Evolutionary conservation across 2,113 vertebrate genomes (phyloP).

Genomic region (Callaeas wilsoni): DNA sequence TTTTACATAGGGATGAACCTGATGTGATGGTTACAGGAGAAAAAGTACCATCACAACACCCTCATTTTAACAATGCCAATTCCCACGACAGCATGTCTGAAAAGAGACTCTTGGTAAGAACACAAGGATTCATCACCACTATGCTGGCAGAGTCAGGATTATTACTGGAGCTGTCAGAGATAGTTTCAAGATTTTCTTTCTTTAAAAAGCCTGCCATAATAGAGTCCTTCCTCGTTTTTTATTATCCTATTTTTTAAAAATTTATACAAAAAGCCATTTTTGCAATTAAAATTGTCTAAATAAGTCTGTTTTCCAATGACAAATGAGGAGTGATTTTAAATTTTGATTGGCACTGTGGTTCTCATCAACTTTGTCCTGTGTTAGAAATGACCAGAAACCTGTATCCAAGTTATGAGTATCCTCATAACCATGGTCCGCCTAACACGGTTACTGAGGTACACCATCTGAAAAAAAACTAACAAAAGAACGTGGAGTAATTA

Average conservation of each 20-base stretch:
- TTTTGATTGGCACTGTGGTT: background rate
- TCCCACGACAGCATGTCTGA: background rate
- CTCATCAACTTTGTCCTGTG: background rate
- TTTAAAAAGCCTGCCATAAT: background rate
- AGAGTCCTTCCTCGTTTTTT: background rate
- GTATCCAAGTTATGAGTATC: background rate
- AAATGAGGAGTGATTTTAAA: background rate
- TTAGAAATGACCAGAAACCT: background rate
- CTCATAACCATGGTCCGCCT: background rate
- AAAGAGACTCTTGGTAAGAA: background rate
- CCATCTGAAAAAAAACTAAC: background rate
- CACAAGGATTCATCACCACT: background rate
- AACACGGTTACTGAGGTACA: background rate
- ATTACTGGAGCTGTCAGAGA: background rate
- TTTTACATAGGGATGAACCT: background rate
- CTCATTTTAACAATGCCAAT: background rate
- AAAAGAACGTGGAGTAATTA: background rate
- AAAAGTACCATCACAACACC: background rate
- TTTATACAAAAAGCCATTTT: fast-evolving
- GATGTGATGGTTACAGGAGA: background rate
- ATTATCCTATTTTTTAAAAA: no score
- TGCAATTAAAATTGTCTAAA: background rate
- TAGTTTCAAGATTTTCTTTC: background rate
- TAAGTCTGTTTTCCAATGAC: background rate
- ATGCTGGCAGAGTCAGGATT: background rate